Percentiles rank a stretch among this genome's conserved stretches.
These are phyloP conservation scores for Drosophila quadrilineata DNA, from an alignment of 1,140 invertebrate genomes.

Conservation along the genomic window DNA sequence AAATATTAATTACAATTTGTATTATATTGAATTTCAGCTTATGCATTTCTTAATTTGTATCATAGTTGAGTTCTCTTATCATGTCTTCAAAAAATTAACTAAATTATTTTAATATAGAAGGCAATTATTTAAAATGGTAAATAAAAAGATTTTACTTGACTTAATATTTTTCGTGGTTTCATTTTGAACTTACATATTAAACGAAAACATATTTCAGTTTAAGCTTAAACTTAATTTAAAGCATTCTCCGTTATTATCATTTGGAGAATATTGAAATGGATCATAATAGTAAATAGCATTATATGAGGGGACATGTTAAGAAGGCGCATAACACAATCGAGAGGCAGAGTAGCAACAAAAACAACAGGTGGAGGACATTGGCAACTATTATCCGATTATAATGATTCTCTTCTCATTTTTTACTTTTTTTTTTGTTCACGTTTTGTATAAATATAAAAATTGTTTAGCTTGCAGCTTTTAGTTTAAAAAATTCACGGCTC, in stretches of 20 bases:
- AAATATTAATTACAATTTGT: constrained; percentile 3
- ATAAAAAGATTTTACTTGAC: too few species aligned
- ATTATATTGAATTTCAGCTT: background rate
- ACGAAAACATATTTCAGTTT: constrained; percentile 39
- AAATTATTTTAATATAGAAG: too few species aligned
- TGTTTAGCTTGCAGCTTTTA: constrained; percentile 61
- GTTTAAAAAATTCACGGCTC: constrained; percentile 48
- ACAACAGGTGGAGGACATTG: constrained; percentile 3
- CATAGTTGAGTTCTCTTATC: constrained; percentile 30
- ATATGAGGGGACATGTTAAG: too few species aligned
- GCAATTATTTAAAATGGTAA: constrained; percentile 29
- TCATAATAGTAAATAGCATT: too few species aligned
- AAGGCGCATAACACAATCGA: constrained; percentile 49
- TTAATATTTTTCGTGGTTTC: too few species aligned
- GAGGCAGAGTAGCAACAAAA: constrained; percentile 29
- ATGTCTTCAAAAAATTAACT: constrained; percentile 64
- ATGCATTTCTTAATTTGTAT: constrained; percentile 63
- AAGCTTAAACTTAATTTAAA: constrained; percentile 58
- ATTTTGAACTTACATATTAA: constrained; percentile 48
- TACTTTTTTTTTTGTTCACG: constrained; percentile 12
- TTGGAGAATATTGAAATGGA: constrained; percentile 7
- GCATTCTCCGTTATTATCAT: constrained; percentile 25
- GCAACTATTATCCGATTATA: constrained; percentile 31
- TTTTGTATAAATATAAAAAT: constrained; percentile 69
- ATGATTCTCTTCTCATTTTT: too few species aligned